Evolutionary conservation across 2,797 vertebrate species (phyloP), one percentile per base, ranked within the genome.

Genomic region (Luscinia luscinia): DNA sequence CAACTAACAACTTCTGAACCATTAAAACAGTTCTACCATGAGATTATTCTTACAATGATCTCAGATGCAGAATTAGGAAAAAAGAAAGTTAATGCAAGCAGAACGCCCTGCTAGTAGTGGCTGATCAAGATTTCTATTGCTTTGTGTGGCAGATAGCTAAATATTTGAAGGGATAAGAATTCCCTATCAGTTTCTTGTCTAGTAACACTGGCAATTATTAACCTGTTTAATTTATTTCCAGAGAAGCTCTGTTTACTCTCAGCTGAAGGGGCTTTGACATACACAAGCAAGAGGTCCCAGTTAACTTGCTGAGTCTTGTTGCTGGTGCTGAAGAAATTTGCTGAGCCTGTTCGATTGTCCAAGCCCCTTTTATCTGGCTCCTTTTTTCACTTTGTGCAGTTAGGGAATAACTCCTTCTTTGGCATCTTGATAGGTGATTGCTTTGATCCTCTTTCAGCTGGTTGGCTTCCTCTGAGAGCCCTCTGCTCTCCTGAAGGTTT

Each of bases 151-250:
- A 70, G 45, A 62, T 11, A 61, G 70, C 26, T 64, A 72, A 83
- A 54, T 74, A 61, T 92, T 41, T 58, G 70, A 88, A 73, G 20
- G 21, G 38, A 57, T 61, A 84, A 92, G 48, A 36, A 38, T 51
- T 87, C 21, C 21, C n/a, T 86, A 48, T 80, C 79, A 43, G 45
- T 70, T 90, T 79, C 59, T 83, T 89, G 49, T 68, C 55, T 87
- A 84, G 74, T 49, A 76, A 26, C 48, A 63, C 3, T 3, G 41
- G 20, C 79, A 94, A 73, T 92, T 75, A 91, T 76, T 94, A 90
- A 94, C 87, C 81, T 69, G 62, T 81, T 87, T 57, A 75, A 87
- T 83, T 92, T 69, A 76, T 94, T 95, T 89, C 38, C 46, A 73
- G 74, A 87, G 66, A 73, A 76, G 21, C 16, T 76, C 28, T 94